Evolutionary conservation across 2,888 invertebrate genomes (phyloP), one percentile per base, ranked within the genome.

Genomic region (Cloeon dipterum): DNA sequence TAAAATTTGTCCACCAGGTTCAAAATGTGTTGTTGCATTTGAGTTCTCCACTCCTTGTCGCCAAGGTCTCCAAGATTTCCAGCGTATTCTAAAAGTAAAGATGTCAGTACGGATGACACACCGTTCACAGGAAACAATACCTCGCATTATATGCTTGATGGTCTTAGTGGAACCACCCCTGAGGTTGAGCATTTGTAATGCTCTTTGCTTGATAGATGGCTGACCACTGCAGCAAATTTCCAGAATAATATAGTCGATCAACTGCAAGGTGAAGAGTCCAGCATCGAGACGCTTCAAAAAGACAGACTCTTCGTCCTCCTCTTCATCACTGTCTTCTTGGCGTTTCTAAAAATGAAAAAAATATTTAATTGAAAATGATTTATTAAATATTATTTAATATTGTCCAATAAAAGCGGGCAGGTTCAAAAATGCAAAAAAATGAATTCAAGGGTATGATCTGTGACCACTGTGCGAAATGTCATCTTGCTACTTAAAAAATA

Each of bases 231-330:
- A 76, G 47, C 76, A 75, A 43, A 76, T 72, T 62, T 85, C 83
- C 39, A 85, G 58, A 48, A 83, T 70, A 40, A 82, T 75, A 52
- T 89, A 86, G 55, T 94, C 93, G 19, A 96, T 74, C 36, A 93
- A 66, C 58, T 98, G 96, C 38, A 98, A 63, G 0, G 89, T 88
- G 55, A 94, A 98, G n/a, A 98, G 63, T 0, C 98, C 98, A 7
- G 81, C 82, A 41, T 94, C 89, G 34, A 98, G 58, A 42, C 91
- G 65, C 50, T 78, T 76, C 42, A 94, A 61, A 54, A 94, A 94
- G 48, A 78, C 75, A 40, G 74, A 78, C 44, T 93, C 88, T 46
- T 83, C 79, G 44, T 75, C 73, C 40, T 76, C 67, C 10, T 74
- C 74, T 44, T 81, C 79, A 41, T 66, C 61, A 13, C 65, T 61